These are phyloP conservation scores for Schrankia costaestrigalis DNA, from an alignment of 2,888 invertebrate species.

Conservation along the genomic window DNA sequence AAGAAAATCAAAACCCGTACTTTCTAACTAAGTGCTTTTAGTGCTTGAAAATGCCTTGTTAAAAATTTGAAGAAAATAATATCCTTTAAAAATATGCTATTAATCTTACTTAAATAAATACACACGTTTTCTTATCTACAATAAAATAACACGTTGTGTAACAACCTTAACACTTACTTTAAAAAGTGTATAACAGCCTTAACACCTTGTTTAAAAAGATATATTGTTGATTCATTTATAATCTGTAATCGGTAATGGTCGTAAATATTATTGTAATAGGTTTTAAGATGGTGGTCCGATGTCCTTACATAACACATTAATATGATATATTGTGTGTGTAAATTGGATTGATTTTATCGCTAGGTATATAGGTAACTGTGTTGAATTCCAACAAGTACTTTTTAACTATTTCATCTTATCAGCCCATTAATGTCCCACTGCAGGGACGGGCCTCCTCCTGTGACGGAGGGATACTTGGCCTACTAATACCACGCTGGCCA, in stretches of 20 bases:
- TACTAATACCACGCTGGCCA: too few relatives aligned
- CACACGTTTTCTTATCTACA: background rate
- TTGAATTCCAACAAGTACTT: slow-evolving; percentile 8
- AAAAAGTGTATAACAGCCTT: slow-evolving; percentile 16
- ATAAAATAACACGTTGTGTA: slow-evolving; percentile 1
- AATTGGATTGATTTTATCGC: slow-evolving; percentile 32
- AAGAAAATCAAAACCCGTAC: too few relatives aligned
- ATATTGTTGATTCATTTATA: slow-evolving; percentile 34
- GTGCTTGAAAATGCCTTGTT: too few relatives aligned
- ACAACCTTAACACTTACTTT: too few relatives aligned
- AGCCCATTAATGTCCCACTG: too few relatives aligned
- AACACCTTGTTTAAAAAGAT: slow-evolving; percentile 30
- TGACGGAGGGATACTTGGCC: too few relatives aligned
- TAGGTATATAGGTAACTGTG: slow-evolving; percentile 1
- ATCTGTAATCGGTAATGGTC: slow-evolving; percentile 38
- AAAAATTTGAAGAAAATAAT: too few relatives aligned
- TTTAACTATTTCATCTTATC: too few relatives aligned
- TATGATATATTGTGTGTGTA: slow-evolving; percentile 35
- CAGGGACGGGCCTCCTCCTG: too few relatives aligned
- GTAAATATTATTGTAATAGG: slow-evolving; percentile 29
- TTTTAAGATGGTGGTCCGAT: slow-evolving; percentile 28
- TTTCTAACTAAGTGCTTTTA: too few relatives aligned
- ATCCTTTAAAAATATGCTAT: too few relatives aligned
- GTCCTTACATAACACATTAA: slow-evolving; percentile 41
- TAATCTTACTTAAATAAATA: too few relatives aligned